Evolutionary conservation across 1,140 invertebrate genomes (phyloP).

Genomic region (Leptinotarsa undecemlineata): DNA sequence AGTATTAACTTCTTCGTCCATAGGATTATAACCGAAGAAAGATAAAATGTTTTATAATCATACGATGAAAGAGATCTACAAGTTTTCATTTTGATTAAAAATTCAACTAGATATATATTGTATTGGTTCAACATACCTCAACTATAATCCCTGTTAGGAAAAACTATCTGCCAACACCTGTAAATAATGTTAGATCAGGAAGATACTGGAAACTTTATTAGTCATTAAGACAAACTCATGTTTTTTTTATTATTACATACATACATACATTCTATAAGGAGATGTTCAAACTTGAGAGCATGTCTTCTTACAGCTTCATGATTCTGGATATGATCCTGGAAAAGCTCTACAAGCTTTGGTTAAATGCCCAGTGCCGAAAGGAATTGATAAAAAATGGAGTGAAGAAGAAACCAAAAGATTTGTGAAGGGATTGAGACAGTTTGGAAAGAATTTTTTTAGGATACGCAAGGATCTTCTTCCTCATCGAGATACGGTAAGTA

Average conservation of each 20-base stretch:
- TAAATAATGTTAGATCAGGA: too few species aligned
- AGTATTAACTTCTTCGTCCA: too few species aligned
- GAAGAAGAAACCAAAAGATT: conserved; percentile 98
- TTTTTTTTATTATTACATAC: neutral
- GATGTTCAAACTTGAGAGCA: neutral
- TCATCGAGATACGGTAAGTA: conserved; percentile 89
- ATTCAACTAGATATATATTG: too few species aligned
- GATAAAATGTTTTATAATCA: too few species aligned
- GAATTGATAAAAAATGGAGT: conserved; percentile 96
- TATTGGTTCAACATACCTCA: too few species aligned
- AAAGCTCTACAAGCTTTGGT: conserved; percentile 94
- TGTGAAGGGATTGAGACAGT: conserved; percentile 95
- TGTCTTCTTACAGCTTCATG: conserved; percentile 73
- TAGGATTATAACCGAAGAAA: too few species aligned
- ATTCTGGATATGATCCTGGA: conserved; percentile 92
- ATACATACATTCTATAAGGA: neutral
- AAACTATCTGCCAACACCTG: too few species aligned
- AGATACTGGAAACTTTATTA: too few species aligned
- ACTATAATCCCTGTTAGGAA: too few species aligned
- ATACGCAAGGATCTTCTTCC: conserved; percentile 95
- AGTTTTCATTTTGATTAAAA: too few species aligned
- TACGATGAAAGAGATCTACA: too few species aligned
- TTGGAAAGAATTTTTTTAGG: conserved; percentile 99
- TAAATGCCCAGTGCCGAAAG: conserved; percentile 94
- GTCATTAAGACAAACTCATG: too few species aligned